These are phyloP conservation scores for Cydia strobilella DNA, from an alignment of 1,140 invertebrate species.

Conservation along the genomic window DNA sequence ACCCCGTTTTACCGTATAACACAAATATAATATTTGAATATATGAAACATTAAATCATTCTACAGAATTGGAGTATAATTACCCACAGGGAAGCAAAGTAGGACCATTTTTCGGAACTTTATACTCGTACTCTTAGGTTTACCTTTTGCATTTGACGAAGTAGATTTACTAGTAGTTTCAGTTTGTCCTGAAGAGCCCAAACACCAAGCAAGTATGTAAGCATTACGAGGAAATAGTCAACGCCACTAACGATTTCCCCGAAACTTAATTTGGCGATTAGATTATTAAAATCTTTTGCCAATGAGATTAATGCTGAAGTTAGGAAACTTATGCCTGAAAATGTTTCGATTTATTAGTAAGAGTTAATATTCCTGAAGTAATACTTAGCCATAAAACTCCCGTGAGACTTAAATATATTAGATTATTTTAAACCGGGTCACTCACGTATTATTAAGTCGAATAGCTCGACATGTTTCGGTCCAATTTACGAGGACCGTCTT, in stretches of 20 bases:
- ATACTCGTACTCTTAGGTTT: background rate
- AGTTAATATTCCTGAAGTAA: no score
- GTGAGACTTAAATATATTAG: no score
- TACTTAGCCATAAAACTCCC: no score
- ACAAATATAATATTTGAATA: no score
- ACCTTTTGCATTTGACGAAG: background rate
- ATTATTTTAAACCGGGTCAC: no score
- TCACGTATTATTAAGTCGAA: no score
- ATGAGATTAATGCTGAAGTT: background rate
- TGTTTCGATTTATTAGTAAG: background rate
- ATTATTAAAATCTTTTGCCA: background rate
- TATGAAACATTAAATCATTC: no score
- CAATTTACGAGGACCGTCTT: no score
- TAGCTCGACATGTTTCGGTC: no score
- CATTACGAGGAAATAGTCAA: background rate
- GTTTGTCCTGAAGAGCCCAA: background rate
- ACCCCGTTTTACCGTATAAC: no score
- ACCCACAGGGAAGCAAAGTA: background rate
- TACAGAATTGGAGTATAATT: no score
- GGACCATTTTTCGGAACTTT: background rate
- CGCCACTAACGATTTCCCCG: background rate
- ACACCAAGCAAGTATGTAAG: background rate
- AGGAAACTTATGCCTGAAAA: background rate
- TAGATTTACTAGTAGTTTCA: background rate
- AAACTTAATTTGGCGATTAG: background rate